Conservation (phyloP, 2,888 invertebrate species). For the Philonicus albiceps region DNA sequence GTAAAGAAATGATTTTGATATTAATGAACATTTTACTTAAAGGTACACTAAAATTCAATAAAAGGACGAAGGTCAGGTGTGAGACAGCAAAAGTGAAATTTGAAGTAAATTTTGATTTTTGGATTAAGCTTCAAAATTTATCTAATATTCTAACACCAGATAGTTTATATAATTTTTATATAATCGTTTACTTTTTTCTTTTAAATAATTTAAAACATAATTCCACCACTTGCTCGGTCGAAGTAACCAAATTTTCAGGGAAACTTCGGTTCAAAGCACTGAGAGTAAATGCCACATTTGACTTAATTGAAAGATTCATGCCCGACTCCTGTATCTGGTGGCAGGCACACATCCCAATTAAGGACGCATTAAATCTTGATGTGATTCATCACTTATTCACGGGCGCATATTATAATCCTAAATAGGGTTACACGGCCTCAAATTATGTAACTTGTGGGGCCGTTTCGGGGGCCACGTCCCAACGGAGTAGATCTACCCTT, state of each 20-base stretch:
- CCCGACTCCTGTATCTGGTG: background rate
- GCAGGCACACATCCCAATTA: constrained; percentile 49
- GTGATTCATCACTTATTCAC: constrained; percentile 51
- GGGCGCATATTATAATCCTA: constrained; percentile 50
- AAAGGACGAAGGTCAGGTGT: too few relatives aligned
- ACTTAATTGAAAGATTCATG: background rate
- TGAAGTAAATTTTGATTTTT: too few relatives aligned
- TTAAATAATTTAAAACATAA: background rate
- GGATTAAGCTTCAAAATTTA: too few relatives aligned
- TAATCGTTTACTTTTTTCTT: too few relatives aligned
- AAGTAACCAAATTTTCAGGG: background rate
- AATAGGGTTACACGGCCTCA: constrained; percentile 50
- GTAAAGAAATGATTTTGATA: too few relatives aligned
- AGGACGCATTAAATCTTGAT: constrained; percentile 50
- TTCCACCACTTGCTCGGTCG: background rate
- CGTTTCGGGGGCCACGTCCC: background rate
- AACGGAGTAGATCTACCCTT: constrained; percentile 2
- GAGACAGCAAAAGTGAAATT: too few relatives aligned
- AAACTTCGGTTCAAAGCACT: background rate
- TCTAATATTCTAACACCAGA: too few relatives aligned
- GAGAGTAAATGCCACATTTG: background rate
- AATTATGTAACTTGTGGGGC: constrained; percentile 50
- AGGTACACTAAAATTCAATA: too few relatives aligned
- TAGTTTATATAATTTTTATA: too few relatives aligned
- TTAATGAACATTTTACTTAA: too few relatives aligned